Evolutionary conservation across 1,140 invertebrate species (phyloP).

Genomic region (Conus ventricosus): DNA sequence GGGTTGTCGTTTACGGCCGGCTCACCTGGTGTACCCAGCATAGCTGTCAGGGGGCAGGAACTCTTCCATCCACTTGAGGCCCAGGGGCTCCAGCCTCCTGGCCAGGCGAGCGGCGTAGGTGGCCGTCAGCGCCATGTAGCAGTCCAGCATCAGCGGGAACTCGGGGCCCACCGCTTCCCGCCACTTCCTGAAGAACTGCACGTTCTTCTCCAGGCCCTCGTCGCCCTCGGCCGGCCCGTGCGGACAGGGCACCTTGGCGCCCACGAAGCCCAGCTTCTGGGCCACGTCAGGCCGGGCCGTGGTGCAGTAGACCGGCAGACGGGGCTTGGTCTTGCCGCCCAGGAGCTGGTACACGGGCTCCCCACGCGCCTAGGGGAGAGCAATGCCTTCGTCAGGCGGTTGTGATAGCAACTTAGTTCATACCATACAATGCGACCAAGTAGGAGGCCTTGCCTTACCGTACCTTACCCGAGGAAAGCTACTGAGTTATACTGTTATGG

Average conservation of each 20-base stretch:
- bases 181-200: slow-evolving; percentile 64
- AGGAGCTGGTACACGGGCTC: slow-evolving; percentile 67
- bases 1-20: not conserved
- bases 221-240: slow-evolving; percentile 67
- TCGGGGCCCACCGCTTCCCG: slow-evolving; percentile 66
- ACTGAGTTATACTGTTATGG: too few species aligned
- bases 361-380: not conserved
- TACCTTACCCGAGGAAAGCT: too few species aligned
- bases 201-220: slow-evolving; percentile 64
- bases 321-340: slow-evolving; percentile 69
- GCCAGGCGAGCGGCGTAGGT: slow-evolving; percentile 65
- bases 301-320: slow-evolving; percentile 68
- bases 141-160: slow-evolving; percentile 67
- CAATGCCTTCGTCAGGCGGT: too few species aligned
- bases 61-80: slow-evolving; percentile 71
- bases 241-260: slow-evolving; percentile 66
- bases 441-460: too few species aligned
- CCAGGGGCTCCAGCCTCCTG: slow-evolving; percentile 59
- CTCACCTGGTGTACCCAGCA: slow-evolving; percentile 63
- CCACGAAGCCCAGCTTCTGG: slow-evolving; percentile 68
- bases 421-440: too few species aligned
- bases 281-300: slow-evolving; percentile 66
- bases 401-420: too few species aligned
- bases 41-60: slow-evolving; percentile 69
- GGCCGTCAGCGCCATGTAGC: slow-evolving; percentile 68